phyloP scores from a whole-genome alignment of 2,888 invertebrate species.

The Chironomus tentans region DNA sequence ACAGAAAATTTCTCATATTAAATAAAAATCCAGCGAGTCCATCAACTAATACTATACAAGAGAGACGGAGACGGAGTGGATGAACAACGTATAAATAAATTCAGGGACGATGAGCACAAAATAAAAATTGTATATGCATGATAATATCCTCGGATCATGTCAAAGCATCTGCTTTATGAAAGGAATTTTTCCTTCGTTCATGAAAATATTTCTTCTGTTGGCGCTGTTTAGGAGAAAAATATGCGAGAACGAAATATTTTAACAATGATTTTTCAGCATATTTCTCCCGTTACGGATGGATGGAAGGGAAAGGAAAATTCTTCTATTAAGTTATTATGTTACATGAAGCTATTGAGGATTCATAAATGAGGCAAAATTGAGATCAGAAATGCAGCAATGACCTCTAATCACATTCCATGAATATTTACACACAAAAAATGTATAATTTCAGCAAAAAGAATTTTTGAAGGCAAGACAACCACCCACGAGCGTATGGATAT shows the following conservation, averaged over 20 bases:
- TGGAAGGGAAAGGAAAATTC: background rate
- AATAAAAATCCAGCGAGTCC: too few relatives aligned
- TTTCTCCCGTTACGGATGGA: background rate
- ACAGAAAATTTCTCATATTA: too few relatives aligned
- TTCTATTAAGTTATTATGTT: background rate
- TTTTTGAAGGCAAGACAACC: background rate
- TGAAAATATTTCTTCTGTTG: slow-evolving; percentile 9
- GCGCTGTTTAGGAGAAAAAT: background rate
- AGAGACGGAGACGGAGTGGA: background rate
- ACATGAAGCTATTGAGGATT: background rate
- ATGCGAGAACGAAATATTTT: slow-evolving; percentile 12
- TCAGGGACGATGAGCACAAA: background rate
- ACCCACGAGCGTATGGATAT: background rate
- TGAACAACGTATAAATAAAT: background rate
- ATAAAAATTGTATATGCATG: background rate
- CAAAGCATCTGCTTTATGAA: background rate
- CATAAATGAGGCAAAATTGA: too few relatives aligned
- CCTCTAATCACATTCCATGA: slow-evolving; percentile 5
- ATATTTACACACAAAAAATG: background rate
- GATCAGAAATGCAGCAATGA: background rate
- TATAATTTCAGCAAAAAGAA: background rate
- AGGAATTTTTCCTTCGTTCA: slow-evolving; percentile 7
- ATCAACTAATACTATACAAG: too few relatives aligned
- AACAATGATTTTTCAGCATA: slow-evolving; percentile 9
- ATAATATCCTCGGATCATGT: too few relatives aligned